Base-by-base conservation (phyloP, 2,797 vertebrate genomes). In the Falco columbarius region DNA sequence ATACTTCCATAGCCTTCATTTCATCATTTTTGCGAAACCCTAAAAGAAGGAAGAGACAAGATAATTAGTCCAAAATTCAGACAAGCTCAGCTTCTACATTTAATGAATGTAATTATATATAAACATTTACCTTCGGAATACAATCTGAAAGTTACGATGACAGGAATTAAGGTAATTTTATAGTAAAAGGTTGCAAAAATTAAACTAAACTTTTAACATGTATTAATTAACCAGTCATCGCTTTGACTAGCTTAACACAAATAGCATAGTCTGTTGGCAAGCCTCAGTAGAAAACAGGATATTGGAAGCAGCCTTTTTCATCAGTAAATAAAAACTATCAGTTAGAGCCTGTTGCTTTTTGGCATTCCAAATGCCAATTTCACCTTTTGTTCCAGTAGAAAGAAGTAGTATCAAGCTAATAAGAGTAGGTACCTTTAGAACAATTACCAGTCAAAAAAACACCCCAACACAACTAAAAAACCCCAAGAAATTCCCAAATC, bases 1-100 rank as follows among this genome's bases (percentile, higher is more conserved):
- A 98, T 76, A 99, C 99, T 98, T 99, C 99, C 98, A 99, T 99
- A 62, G 99, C 99, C 98, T 99, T 99, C 99, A 99, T 99, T 97
- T 99, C 99, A 98, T 99, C 99, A 98, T 99, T 99, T 98, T 99
- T 99, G 94, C 98, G 98, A 98, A 99, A 99, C 94, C 99, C 99
- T 99, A 96, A 46, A 98, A 84, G 27, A 97, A 51, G 40, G 3
- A 94, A 49, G 47, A 86, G 38, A 94, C 27, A 91, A 89, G 38
- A 51, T 71, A 66, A 84, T 97, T 32, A 97, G 36, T 73, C 42
- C 51, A 59, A 58, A 86, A 90, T 42, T 81, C 79, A 71, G 38
- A 80, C 36, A 81, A 73, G 22, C 34, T 26, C 40, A 82, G 14
- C 23, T 77, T 74, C 61, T 61, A 67, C 46, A 67, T 79, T 36